These are phyloP conservation scores for Seladonia tumulorum DNA, from an alignment of 2,888 invertebrate genomes.

Conservation along the genomic window DNA sequence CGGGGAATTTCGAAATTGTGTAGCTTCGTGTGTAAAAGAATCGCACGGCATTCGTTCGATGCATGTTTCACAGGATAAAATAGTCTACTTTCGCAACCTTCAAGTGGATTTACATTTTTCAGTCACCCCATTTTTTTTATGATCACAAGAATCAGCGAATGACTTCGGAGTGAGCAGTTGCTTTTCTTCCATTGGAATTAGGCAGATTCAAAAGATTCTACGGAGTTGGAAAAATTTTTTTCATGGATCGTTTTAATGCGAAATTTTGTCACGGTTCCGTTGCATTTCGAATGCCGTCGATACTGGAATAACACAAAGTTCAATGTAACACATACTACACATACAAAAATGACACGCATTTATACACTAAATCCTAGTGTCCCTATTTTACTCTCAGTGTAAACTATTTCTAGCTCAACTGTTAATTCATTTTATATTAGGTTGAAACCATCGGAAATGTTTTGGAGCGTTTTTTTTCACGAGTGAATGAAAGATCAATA, in stretches of 20 bases:
- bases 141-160: neutral
- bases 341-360: no score
- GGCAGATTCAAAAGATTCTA: neutral
- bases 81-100: neutral
- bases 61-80: neutral
- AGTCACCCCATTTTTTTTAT: neutral
- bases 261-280: neutral
- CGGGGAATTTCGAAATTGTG: neutral
- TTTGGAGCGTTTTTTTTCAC: neutral
- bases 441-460: neutral
- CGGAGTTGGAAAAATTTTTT: neutral
- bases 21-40: neutral
- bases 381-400: neutral
- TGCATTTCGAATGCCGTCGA: no score
- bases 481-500: neutral
- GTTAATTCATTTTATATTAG: neutral
- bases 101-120: rapidly evolving
- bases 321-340: no score
- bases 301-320: no score
- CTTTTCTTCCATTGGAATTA: neutral
- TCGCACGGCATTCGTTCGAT: neutral
- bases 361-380: no score
- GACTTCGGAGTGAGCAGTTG: no score
- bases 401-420: neutral
- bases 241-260: neutral